Percentiles rank a stretch among this genome's conserved stretches.
phyloP scores from a whole-genome alignment of 2,113 vertebrate species.

The Sander vitreus region DNA sequence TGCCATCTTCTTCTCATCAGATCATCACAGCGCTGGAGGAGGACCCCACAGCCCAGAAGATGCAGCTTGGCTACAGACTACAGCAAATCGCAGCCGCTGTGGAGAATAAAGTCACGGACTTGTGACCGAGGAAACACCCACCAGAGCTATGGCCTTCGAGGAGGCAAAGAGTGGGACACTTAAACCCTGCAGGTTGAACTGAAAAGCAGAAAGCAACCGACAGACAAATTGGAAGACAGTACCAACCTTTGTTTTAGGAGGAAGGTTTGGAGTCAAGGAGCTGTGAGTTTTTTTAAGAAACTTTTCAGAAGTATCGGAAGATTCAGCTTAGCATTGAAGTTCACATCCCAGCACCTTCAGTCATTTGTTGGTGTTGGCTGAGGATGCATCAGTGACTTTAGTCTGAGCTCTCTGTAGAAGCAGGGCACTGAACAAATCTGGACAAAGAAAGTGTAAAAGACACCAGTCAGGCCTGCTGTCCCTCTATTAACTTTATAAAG shows the following conservation, averaged over 20 bases:
- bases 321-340: slow-evolving; percentile 1
- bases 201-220: slow-evolving; percentile 5
- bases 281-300: not conserved
- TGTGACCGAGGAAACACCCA: slow-evolving; percentile 83
- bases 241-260: not conserved
- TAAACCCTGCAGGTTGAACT: slow-evolving; percentile 11
- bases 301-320: not conserved
- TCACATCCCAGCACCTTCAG: slow-evolving; percentile 15
- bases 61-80: slow-evolving; percentile 97
- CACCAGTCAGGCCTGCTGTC: not conserved
- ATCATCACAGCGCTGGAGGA: slow-evolving; percentile 97
- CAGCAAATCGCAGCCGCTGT: slow-evolving; percentile 98
- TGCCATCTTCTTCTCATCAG: slow-evolving; percentile 71
- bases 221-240: not conserved
- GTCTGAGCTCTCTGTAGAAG: not conserved
- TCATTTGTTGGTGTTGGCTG: not conserved
- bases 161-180: not conserved
- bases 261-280: not conserved
- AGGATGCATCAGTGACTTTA: not conserved
- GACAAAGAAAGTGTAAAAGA: not conserved
- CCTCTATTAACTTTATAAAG: not conserved
- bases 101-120: slow-evolving; percentile 98
- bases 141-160: not conserved
- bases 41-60: slow-evolving; percentile 95
- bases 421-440: slow-evolving; percentile 1